These are phyloP conservation scores for Drosophila rhopaloa DNA, from an alignment of 1,140 invertebrate genomes.

Conservation along the genomic window DNA sequence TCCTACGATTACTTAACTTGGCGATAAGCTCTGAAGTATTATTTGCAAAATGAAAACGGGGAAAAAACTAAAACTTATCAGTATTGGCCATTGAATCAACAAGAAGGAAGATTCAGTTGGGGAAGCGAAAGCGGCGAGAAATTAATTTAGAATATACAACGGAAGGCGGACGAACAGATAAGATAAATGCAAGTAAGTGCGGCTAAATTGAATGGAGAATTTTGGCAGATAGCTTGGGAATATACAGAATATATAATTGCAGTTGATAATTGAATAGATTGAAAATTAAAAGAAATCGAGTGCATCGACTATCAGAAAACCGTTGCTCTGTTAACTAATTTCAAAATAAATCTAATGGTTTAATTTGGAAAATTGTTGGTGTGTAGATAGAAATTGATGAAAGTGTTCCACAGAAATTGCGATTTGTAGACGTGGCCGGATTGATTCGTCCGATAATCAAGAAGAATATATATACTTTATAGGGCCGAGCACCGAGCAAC, in stretches of 20 bases:
- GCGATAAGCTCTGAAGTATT: slow-evolving; percentile 24
- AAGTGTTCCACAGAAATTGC: too few relatives aligned
- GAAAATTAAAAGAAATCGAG: not conserved
- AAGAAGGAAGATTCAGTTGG: slow-evolving; percentile 12
- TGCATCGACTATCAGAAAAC: too few relatives aligned
- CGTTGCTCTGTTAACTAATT: too few relatives aligned
- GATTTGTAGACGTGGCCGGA: too few relatives aligned
- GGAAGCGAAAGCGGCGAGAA: slow-evolving; percentile 8
- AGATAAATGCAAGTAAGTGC: slow-evolving; percentile 28
- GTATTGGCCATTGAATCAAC: slow-evolving; percentile 4
- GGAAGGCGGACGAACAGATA: slow-evolving; percentile 53
- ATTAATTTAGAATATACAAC: slow-evolving; percentile 67
- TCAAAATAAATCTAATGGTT: too few relatives aligned
- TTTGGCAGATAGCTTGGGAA: slow-evolving; percentile 26
- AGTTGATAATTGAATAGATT: slow-evolving; percentile 6
- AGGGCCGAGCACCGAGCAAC: too few relatives aligned
- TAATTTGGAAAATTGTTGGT: too few relatives aligned
- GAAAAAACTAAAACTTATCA: slow-evolving; percentile 41
- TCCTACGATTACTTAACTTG: slow-evolving; percentile 31
- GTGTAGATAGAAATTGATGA: too few relatives aligned
- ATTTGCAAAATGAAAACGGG: slow-evolving; percentile 21
- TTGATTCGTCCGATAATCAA: too few relatives aligned
- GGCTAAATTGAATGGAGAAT: slow-evolving; percentile 7
- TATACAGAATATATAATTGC: not conserved
- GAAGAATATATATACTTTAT: too few relatives aligned